Evolutionary conservation across 2,888 invertebrate species (phyloP), one percentile per base, ranked within the genome.

Genomic region (Mactromeris polynyma): DNA sequence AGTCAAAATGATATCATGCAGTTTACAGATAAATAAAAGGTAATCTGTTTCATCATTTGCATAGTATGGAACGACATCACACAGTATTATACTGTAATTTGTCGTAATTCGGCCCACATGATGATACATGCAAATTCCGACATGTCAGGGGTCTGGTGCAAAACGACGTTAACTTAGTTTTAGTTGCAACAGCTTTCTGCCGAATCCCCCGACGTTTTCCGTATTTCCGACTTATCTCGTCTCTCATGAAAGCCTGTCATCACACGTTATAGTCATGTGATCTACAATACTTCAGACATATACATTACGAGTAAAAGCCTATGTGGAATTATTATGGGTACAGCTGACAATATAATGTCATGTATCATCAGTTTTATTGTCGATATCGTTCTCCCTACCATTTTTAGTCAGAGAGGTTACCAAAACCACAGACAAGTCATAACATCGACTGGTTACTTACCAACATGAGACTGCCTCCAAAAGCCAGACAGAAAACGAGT

Each of bases 401-500:
- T n/a, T 2, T 51, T 51, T 51, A 51, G 11, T 19, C 14, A 14
- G 19, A 51, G 51, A 51, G 14, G 14, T 51, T 51, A 51, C 51
- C 11, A 51, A 51, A 51, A 19, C 51, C 51, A 51, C 51, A 51
- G n/a, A n/a, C n/a, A 51, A 2, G 19, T 51, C 11, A 51, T 46
- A 17, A 58, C 7, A 38, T 26, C 17, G 73, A 73, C 73, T 73
- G 36, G 73, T 17, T 40, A 93, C 94, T 91, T 88, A 96, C 97
- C 87, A 97, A 94, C 90, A 97, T 96, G 19, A 97, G 96, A 73
- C 97, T 97, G 54, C 96, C 97, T 81, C 98, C 98, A 95, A 98
- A 98, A 14, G 98, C 97, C 91, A 99, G 97, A 96, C 99, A 99
- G 97, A 99, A 99, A 38, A 98, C 98, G 87, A 99, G 97, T 0